These are phyloP conservation scores for Idaea biselata DNA, from an alignment of 2,888 invertebrate genomes.

Conservation along the genomic window DNA sequence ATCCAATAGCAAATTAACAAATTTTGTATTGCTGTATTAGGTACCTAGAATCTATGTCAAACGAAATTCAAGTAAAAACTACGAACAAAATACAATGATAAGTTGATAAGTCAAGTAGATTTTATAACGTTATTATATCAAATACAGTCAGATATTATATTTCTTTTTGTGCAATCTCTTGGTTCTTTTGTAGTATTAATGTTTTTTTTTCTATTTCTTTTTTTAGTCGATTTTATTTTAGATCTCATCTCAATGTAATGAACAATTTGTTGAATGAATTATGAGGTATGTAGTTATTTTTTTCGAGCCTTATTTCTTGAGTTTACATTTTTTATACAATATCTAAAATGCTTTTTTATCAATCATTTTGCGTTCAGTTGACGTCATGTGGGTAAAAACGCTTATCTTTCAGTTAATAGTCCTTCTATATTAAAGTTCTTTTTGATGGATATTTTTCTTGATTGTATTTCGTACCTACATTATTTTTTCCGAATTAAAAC, in stretches of 20 bases:
- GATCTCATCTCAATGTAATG: conserved; percentile 48
- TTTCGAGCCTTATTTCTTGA: too few species aligned
- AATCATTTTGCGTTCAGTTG: too few species aligned
- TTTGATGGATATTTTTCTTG: too few species aligned
- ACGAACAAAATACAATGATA: conserved; percentile 18
- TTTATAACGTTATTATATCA: conserved; percentile 44
- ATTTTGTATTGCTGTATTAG: not conserved
- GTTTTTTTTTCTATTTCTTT: conserved; percentile 32
- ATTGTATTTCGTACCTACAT: too few species aligned
- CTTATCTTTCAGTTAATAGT: too few species aligned
- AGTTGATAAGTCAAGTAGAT: conserved; percentile 43
- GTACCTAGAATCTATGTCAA: not conserved
- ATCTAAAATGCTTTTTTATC: too few species aligned
- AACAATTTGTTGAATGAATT: conserved; percentile 24
- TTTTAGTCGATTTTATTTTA: conserved; percentile 25
- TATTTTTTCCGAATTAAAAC: too few species aligned
- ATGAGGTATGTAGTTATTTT: too few species aligned
- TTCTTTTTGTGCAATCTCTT: conserved; percentile 41
- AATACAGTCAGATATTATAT: conserved; percentile 2
- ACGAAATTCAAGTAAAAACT: conserved; percentile 22
- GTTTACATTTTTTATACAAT: too few species aligned
- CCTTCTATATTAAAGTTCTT: too few species aligned
- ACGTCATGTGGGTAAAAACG: too few species aligned
- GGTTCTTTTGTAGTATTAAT: conserved; percentile 37
- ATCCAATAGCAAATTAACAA: not conserved